A percentile compares a stretch with the other conserved stretches of the same genome.
Evolutionary conservation across 2,797 vertebrate genomes (phyloP).

Genomic region (Pteropus rufus): DNA sequence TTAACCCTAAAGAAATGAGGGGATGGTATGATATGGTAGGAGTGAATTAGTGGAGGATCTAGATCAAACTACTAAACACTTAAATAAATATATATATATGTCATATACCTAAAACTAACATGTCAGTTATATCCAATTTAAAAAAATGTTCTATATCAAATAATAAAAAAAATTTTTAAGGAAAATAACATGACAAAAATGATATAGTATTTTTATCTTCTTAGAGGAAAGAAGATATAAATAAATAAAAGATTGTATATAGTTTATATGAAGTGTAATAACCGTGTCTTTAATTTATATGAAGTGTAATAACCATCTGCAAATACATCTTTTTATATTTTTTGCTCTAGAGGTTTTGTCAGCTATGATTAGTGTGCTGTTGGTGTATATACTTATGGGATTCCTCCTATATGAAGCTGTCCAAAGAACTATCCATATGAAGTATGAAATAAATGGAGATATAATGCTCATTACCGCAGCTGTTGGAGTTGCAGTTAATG

Average conservation of each 20-base stretch:
- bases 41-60: neutral
- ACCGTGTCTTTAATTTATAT: neutral
- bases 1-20: neutral
- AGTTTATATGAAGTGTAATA: neutral
- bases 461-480: conserved; percentile 98
- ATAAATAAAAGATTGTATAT: neutral
- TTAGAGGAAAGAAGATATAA: neutral
- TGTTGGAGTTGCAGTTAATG: conserved; percentile 95
- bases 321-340: conserved; percentile 65
- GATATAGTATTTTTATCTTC: neutral
- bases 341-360: conserved; percentile 92
- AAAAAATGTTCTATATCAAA: neutral
- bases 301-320: conserved; percentile 19
- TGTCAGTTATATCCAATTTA: neutral
- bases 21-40: neutral
- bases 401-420: conserved; percentile 94
- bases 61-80: neutral
- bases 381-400: conserved; percentile 95
- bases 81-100: neutral
- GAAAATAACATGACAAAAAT: conserved; percentile 11
- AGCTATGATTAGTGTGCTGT: conserved; percentile 92
- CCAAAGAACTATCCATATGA: conserved; percentile 93
- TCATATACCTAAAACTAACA: neutral
- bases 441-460: conserved; percentile 96
- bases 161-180: neutral